Evolutionary conservation across 1,140 invertebrate genomes (phyloP).

Genomic region (Drosophila willistoni): DNA sequence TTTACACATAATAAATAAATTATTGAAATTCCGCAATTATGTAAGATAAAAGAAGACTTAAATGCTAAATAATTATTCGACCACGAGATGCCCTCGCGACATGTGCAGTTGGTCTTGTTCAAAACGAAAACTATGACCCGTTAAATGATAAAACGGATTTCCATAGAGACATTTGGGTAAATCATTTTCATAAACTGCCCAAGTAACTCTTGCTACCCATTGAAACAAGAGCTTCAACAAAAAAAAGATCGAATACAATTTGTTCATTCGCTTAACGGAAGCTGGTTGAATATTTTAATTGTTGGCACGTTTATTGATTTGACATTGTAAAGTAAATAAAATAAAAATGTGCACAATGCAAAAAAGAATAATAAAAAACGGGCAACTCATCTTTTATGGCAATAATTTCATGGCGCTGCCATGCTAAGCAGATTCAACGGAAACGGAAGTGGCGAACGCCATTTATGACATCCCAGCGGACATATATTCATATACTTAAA

Average conservation of each 20-base stretch:
- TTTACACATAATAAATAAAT: constrained; percentile 78
- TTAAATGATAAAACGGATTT: too few species aligned
- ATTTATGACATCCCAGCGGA: constrained; percentile 50
- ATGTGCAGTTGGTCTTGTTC: too few species aligned
- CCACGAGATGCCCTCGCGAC: neutral
- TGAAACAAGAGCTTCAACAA: neutral
- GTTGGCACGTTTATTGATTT: constrained; percentile 72
- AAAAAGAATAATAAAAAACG: constrained; percentile 34
- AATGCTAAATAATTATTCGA: neutral
- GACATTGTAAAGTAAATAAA: constrained; percentile 34
- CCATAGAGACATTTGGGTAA: too few species aligned
- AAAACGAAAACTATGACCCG: too few species aligned
- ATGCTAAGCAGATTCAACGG: constrained; percentile 64
- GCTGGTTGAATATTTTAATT: constrained; percentile 77
- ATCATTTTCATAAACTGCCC: neutral
- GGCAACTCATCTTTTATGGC: constrained; percentile 28
- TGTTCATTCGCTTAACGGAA: constrained; percentile 54
- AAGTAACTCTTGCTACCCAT: neutral
- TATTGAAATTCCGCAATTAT: constrained; percentile 79
- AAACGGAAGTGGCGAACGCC: constrained; percentile 76
- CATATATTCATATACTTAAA: constrained; percentile 11
- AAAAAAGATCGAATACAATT: constrained; percentile 14
- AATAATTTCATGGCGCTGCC: constrained; percentile 42
- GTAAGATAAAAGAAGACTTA: constrained; percentile 47
- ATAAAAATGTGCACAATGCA: constrained; percentile 12